Conservation (phyloP, 2,113 vertebrate species). For the Ageneiosus marmoratus region DNA sequence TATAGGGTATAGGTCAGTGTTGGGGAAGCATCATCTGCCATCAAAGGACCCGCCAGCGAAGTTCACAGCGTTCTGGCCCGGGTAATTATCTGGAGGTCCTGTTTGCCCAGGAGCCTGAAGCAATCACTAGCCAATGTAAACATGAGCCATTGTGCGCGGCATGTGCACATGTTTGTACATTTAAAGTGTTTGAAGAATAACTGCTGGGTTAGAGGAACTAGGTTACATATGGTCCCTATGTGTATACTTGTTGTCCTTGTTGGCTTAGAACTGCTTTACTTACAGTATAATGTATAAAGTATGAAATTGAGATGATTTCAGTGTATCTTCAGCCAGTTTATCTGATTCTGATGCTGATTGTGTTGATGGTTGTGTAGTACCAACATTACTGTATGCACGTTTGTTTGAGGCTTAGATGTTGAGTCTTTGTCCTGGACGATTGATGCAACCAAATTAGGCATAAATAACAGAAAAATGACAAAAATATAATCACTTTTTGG, state of each 20-base stretch:
- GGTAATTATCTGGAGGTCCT: not conserved
- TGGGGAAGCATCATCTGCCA: not conserved
- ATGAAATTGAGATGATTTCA: too few species aligned
- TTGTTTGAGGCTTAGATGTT: not conserved
- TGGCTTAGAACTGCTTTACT: not conserved
- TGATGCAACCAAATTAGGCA: not conserved
- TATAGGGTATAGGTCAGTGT: not conserved
- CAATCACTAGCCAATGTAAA: not conserved
- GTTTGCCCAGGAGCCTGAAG: not conserved
- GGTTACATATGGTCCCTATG: not conserved
- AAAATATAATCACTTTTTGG: not conserved
- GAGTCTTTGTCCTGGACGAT: not conserved
- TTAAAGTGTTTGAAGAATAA: slow-evolving; percentile 6
- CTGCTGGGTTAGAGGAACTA: not conserved
- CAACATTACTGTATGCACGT: not conserved
- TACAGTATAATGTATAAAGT: too few species aligned
- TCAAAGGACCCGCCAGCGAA: not conserved
- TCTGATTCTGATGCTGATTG: too few species aligned
- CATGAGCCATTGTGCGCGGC: not conserved
- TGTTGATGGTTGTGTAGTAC: too few species aligned
- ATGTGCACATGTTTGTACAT: not conserved
- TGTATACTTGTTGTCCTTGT: not conserved
- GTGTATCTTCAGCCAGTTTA: too few species aligned
- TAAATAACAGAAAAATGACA: not conserved
- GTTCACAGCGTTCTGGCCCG: not conserved